Percentiles rank a stretch among this genome's conserved stretches.
Conservation (phyloP, 2,888 invertebrate genomes). For the Ormyrus labotus region DNA sequence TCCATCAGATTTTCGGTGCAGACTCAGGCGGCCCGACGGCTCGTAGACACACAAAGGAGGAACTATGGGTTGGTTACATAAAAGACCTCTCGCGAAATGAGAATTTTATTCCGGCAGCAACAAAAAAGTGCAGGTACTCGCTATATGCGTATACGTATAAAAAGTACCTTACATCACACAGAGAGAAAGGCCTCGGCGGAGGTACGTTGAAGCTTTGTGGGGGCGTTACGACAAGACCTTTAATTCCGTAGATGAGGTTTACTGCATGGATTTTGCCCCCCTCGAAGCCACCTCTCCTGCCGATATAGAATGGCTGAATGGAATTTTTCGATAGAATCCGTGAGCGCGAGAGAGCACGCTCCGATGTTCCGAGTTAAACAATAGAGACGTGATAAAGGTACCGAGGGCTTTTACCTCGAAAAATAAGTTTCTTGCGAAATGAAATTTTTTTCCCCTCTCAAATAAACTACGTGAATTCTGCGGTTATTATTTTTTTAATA, state of each 20-base stretch:
- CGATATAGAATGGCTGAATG: slow-evolving; percentile 43
- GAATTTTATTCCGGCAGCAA: slow-evolving; percentile 47
- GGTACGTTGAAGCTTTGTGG: slow-evolving; percentile 26
- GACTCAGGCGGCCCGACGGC: no score
- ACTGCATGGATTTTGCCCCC: slow-evolving; percentile 24
- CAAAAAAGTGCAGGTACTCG: slow-evolving; percentile 2
- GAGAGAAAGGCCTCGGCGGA: background rate
- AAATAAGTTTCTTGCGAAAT: no score
- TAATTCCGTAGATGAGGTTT: slow-evolving; percentile 53
- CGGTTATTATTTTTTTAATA: no score
- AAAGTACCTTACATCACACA: slow-evolving; percentile 33
- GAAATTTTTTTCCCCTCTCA: no score
- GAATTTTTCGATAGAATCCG: slow-evolving; percentile 47
- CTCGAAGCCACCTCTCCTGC: background rate
- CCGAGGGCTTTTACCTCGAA: background rate
- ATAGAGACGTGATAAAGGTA: slow-evolving; percentile 40
- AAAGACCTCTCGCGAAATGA: slow-evolving; percentile 43
- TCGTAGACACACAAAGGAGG: background rate
- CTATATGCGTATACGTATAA: background rate
- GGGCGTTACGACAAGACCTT: slow-evolving; percentile 46
- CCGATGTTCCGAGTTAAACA: slow-evolving; percentile 34
- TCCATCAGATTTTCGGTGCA: slow-evolving; percentile 26
- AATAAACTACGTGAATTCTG: no score
- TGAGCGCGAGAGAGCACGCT: background rate
- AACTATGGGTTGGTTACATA: slow-evolving; percentile 15